Conservation (phyloP, 1,140 invertebrate species). For the Sinonovacula constricta region DNA sequence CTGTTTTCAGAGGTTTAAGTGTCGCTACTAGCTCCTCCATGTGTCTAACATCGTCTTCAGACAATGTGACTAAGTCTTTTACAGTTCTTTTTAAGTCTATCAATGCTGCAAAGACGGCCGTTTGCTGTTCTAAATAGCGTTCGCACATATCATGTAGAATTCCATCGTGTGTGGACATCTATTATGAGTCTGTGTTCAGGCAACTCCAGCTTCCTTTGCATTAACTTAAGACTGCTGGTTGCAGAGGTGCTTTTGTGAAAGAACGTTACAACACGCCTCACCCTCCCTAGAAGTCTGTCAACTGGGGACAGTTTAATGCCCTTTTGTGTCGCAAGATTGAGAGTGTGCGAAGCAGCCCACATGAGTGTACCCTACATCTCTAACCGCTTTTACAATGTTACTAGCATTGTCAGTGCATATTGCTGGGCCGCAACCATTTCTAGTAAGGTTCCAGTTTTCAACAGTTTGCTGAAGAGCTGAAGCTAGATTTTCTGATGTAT, state of each 20-base stretch:
- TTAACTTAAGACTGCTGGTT: slow-evolving; percentile 16
- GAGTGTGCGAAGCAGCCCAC: slow-evolving; percentile 49
- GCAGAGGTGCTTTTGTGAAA: slow-evolving; percentile 46
- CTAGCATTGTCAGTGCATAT: slow-evolving; percentile 42
- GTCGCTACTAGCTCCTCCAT: background rate
- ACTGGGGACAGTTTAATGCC: slow-evolving; percentile 13
- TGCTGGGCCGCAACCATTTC: background rate
- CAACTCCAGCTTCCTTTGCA: slow-evolving; percentile 17
- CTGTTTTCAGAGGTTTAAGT: slow-evolving; percentile 13
- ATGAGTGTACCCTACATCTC: slow-evolving; percentile 15
- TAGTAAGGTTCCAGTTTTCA: slow-evolving; percentile 10
- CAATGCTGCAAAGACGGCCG: slow-evolving; percentile 26
- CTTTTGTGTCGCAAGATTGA: slow-evolving; percentile 30
- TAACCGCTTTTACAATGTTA: slow-evolving; percentile 37
- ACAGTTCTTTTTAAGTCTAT: slow-evolving; percentile 10
- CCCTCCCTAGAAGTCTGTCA: slow-evolving; percentile 14
- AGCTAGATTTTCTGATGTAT: slow-evolving; percentile 8
- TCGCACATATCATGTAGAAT: slow-evolving; percentile 38
- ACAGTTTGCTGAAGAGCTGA: background rate
- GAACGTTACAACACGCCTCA: slow-evolving; percentile 10
- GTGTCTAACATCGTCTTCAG: slow-evolving; percentile 9
- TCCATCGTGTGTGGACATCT: slow-evolving; percentile 53
- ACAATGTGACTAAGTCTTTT: slow-evolving; percentile 24
- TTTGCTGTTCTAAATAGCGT: slow-evolving; percentile 42
- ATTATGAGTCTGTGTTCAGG: slow-evolving; percentile 42